Evolutionary conservation across 2,797 vertebrate genomes (phyloP), one percentile per base, ranked within the genome.

Genomic region (Myotis pilosus): DNA sequence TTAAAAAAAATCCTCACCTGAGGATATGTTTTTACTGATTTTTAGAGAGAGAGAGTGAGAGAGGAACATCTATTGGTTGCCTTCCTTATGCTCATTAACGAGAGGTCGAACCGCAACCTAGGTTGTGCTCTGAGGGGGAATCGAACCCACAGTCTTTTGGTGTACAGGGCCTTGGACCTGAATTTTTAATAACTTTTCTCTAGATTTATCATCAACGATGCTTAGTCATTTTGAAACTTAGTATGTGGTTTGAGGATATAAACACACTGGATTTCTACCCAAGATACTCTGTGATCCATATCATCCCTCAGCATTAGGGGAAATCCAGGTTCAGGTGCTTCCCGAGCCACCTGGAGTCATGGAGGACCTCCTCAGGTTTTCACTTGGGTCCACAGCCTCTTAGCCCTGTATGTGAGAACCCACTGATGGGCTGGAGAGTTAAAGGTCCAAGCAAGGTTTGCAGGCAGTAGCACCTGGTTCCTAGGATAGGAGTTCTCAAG

Each of bases 201-300:
- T 72, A 68, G 41, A 53, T 33, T 76, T 6, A 79, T 64, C 38
- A 41, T 91, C 66, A 92, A 28, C 55, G 44, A 74, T 5, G 1
- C 23, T 22, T 72, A 36, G 8, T 92, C 23, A 84, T 90, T 94
- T 94, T 94, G n/a, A 82, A 91, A 60, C 72, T 57, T n/a, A 78
- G 25, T 64, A 10, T 71, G 36, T 89, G 5, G 4, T 87, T 90
- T 90, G 12, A 86, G 41, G 38, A 41, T 88, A 66, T 86, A 90
- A 82, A 71, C 33, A 79, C 4, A 62, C 22, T 41, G 28, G 68
- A 28, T 80, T 84, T 69, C 66, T 94, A 4, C 44, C 28, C 16
- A 66, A 15, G 38, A 25, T 23, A 28, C 71, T 78, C 76, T 38
- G 6, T 80, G 11, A 83, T 89, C 87, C 12, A 60, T 86, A 16